Evolutionary conservation across 1,140 invertebrate genomes (phyloP), one percentile per base, ranked within the genome.

Genomic region (Gerris buenoi): DNA sequence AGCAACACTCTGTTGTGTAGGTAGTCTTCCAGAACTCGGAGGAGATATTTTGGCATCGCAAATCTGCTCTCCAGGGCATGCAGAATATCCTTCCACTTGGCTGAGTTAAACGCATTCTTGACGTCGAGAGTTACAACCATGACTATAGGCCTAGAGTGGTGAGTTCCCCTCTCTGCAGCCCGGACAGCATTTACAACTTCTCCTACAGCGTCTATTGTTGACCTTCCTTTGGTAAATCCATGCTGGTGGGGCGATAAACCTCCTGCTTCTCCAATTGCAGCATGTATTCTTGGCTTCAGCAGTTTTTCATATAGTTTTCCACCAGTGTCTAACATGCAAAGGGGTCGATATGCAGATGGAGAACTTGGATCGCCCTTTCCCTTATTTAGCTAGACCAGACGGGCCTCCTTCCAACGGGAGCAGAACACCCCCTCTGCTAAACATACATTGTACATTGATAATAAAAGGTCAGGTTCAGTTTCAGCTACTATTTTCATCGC

Each of bases 151-250:
- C n/a, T n/a, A n/a, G n/a, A n/a, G n/a, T n/a, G n/a, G n/a, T n/a
- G n/a, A n/a, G n/a, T n/a, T n/a, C n/a, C n/a, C n/a, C n/a, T n/a
- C n/a, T n/a, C n/a, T n/a, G n/a, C n/a, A n/a, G n/a, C n/a, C n/a
- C n/a, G n/a, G n/a, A n/a, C n/a, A n/a, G n/a, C n/a, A n/a, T n/a
- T n/a, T 0, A 68, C 64, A 2, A 71, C 69, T 2, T 56, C 23
- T 1, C 26, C 33, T 2, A 75, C 63, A 0, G 75, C 73, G 13
- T 73, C 71, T 2, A 74, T 64, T 0, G 74, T 75, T 0, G 71
- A 72, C 10, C 67, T 56, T 0, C 68, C 70, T n/a, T 33, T n/a
- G 3, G 68, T 23, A 46, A 75, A 76, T 3, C 73, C 73, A 63
- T 63, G 74, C 61, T 75, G 73, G 15, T 27, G 28, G 0, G 71